A percentile compares a stretch with the other conserved stretches of the same genome.
phyloP scores from a whole-genome alignment of 2,888 invertebrate species.

The Acronicta alni region DNA sequence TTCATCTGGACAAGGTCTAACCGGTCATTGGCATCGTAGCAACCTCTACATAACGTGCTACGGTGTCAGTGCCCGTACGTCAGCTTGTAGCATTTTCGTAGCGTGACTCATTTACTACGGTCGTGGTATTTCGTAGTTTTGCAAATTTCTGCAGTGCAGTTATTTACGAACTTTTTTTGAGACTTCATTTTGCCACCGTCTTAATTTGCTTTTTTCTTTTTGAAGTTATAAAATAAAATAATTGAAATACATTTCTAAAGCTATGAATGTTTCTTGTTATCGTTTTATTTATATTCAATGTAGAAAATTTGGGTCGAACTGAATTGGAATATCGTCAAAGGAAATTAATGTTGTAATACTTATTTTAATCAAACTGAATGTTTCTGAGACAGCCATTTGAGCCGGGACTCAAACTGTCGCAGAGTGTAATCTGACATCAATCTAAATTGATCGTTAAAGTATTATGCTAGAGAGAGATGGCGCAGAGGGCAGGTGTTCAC shows the following conservation, averaged over 20 bases:
- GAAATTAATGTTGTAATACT: conserved; percentile 6
- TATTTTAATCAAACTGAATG: conserved; percentile 20
- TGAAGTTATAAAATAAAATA: too few species aligned
- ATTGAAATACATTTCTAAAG: not conserved
- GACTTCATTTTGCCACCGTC: not conserved
- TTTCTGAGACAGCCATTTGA: conserved; percentile 24
- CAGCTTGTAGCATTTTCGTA: conserved; percentile 44
- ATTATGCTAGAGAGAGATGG: conserved; percentile 28
- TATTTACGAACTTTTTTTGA: conserved; percentile 6
- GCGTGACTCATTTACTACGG: conserved; percentile 43
- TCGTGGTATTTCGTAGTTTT: conserved; percentile 26
- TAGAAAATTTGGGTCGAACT: not conserved
- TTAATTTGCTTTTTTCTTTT: not conserved
- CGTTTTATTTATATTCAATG: not conserved
- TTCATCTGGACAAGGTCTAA: conserved; percentile 16
- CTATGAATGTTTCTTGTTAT: not conserved
- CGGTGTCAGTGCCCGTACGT: conserved; percentile 34
- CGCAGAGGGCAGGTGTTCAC: conserved; percentile 33
- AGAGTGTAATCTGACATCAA: conserved; percentile 37
- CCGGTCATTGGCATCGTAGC: conserved; percentile 49
- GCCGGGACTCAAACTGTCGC: conserved; percentile 9
- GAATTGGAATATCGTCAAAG: conserved; percentile 3
- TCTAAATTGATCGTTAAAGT: conserved; percentile 49
- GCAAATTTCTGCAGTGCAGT: conserved; percentile 31
- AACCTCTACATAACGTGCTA: conserved; percentile 30